Evolutionary conservation across 2,888 invertebrate species (phyloP), one percentile per base, ranked within the genome.

Genomic region (Sialis lutaria): DNA sequence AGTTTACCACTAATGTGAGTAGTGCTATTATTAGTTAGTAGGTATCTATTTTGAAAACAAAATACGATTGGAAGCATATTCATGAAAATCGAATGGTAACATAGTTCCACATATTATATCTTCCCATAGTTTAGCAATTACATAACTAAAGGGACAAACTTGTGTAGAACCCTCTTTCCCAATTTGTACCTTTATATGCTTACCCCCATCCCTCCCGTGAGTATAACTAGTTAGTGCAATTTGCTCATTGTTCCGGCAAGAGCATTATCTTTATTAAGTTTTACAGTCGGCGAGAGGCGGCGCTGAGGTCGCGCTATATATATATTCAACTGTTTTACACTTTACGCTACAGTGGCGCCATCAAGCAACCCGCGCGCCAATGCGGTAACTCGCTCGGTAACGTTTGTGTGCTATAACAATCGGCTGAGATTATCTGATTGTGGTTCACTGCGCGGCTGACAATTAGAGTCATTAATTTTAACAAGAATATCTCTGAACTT

Each of bases 221-320:
- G 55, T 54, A 55, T 58, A 57, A 60, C 60, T 58, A 60, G 33
- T 34, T 44, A 61, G 58, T 60, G 59, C 60, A 62, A 61, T 62
- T 61, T 60, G 59, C 58, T 61, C 62, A 62, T 61, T 62, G 61
- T 62, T 61, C 59, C 61, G 60, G 60, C 54, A 56, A 57, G 54
- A 57, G 59, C 59, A 61, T 62, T 62, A 61, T 62, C 61, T 62
- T 61, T 61, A 62, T 62, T 61, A 62, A 61, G 60, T 62, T 61
- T 61, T 58, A 60, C 60, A 59, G 56, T 55, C 55, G 55, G 50
- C 50, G 50, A 49, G 55, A 48, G 53, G 51, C 50, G 48, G 49
- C 50, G 50, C 49, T 52, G 49, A 51, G 50, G 50, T 48, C 55
- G 55, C 56, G 55, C 55, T 55, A 56, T 55, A 57, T 56, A 58